phyloP scores from a whole-genome alignment of 2,113 vertebrate genomes.

The Burhinus bistriatus region DNA sequence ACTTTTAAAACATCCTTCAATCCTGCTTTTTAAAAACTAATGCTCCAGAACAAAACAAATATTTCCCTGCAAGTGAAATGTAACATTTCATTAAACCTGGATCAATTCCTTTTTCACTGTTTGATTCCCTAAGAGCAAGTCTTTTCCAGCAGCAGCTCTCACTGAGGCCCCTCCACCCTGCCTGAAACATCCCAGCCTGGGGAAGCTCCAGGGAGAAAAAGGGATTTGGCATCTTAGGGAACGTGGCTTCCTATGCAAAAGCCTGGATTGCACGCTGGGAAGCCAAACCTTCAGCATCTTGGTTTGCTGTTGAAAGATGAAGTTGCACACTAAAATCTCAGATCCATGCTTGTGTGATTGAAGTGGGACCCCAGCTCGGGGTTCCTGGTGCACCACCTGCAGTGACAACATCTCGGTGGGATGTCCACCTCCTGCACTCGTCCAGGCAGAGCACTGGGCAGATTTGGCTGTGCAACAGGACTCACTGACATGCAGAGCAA shows the following conservation, averaged over 20 bases:
- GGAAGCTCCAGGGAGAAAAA: not conserved
- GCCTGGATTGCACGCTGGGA: not conserved
- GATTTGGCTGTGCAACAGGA: not conserved
- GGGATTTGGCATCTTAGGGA: not conserved
- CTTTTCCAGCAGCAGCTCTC: not conserved
- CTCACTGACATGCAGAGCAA: not conserved
- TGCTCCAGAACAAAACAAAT: slow-evolving; percentile 24
- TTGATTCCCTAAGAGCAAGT: not conserved
- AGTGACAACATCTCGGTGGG: too few species aligned
- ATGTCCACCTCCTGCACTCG: not conserved
- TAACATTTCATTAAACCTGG: slow-evolving; percentile 42
- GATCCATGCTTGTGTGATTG: accelerated
- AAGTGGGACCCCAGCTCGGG: not conserved
- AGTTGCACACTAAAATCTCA: not conserved
- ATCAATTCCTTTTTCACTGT: not conserved
- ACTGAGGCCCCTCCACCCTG: not conserved
- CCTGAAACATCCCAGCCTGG: not conserved
- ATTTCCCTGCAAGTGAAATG: slow-evolving; percentile 1
- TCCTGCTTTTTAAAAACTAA: slow-evolving; percentile 13
- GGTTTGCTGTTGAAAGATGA: not conserved
- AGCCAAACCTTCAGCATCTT: not conserved
- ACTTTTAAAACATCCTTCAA: not conserved
- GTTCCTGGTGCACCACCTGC: not conserved
- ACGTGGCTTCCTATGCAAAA: not conserved
- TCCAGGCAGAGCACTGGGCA: not conserved